phyloP scores from a whole-genome alignment of 2,888 invertebrate genomes.

The Cistogaster globosa region DNA sequence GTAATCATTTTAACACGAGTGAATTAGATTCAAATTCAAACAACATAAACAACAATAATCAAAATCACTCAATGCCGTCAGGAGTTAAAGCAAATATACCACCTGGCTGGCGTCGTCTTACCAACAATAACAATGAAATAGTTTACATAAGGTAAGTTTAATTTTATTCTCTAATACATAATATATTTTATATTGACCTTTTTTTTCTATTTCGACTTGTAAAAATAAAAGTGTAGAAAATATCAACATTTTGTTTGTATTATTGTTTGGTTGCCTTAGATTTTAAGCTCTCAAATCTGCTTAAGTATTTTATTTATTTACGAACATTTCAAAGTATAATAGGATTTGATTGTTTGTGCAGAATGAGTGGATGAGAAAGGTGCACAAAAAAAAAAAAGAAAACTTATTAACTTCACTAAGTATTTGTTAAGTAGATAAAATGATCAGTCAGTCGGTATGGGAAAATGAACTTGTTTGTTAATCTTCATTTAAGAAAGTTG shows the following conservation, averaged over 20 bases:
- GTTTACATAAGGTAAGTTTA: conserved; percentile 89
- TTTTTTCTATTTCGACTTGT: conserved; percentile 9
- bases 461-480: conserved; percentile 23
- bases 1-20: conserved; percentile 47
- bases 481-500: neutral
- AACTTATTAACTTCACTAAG: conserved; percentile 49
- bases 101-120: conserved; percentile 90
- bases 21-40: conserved; percentile 45
- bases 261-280: conserved; percentile 40
- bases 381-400: conserved; percentile 19
- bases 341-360: conserved; percentile 43
- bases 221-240: neutral
- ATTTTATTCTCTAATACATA: neutral
- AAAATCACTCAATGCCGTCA: conserved; percentile 61
- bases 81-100: conserved; percentile 85
- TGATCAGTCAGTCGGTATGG: conserved; percentile 37
- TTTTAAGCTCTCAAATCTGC: conserved; percentile 57
- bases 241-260: neutral
- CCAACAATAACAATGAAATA: conserved; percentile 87
- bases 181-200: conserved; percentile 19
- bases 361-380: neutral
- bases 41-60: conserved; percentile 56
- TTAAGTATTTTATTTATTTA: conserved; percentile 54
- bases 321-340: conserved; percentile 42
- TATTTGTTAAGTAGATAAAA: conserved; percentile 46